Conservation (phyloP, 2,888 invertebrate genomes). For the Cosmia pyralina region DNA sequence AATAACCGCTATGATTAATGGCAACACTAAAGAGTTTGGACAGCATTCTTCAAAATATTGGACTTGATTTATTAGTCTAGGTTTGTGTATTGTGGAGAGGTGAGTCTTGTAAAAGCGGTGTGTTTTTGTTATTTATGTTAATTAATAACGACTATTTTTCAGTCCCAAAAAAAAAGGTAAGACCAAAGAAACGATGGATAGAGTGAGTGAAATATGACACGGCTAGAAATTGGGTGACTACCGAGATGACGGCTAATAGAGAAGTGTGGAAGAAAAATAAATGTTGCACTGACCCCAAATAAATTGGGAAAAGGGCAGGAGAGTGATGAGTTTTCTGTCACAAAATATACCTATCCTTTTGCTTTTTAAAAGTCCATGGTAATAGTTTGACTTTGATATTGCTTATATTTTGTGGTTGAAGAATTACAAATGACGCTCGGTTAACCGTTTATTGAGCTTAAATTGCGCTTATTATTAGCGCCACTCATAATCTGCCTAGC, state of each 20-base stretch:
- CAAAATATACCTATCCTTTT: not conserved
- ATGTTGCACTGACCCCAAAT: too few species aligned
- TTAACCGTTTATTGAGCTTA: not conserved
- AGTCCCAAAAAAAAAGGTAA: not conserved
- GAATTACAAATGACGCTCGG: not conserved
- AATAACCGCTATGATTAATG: conserved; percentile 43
- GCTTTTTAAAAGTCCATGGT: not conserved
- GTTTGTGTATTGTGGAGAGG: conserved; percentile 16
- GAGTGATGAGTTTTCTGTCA: not conserved
- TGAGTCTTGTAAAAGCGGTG: conserved; percentile 13
- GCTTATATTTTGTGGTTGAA: not conserved
- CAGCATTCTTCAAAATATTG: conserved; percentile 36
- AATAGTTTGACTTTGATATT: not conserved
- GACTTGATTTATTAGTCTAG: conserved; percentile 43
- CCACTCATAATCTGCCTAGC: too few species aligned
- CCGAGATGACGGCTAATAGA: too few species aligned
- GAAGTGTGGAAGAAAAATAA: too few species aligned
- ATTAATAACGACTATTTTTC: not conserved
- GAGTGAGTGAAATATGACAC: too few species aligned
- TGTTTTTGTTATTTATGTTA: not conserved
- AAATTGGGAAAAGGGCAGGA: too few species aligned
- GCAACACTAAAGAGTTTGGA: conserved; percentile 36
- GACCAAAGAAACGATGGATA: too few species aligned
- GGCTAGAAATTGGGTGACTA: too few species aligned
- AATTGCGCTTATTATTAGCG: too few species aligned